Evolutionary conservation across 2,113 vertebrate species (phyloP).

Genomic region (Ariopsis seemanni): DNA sequence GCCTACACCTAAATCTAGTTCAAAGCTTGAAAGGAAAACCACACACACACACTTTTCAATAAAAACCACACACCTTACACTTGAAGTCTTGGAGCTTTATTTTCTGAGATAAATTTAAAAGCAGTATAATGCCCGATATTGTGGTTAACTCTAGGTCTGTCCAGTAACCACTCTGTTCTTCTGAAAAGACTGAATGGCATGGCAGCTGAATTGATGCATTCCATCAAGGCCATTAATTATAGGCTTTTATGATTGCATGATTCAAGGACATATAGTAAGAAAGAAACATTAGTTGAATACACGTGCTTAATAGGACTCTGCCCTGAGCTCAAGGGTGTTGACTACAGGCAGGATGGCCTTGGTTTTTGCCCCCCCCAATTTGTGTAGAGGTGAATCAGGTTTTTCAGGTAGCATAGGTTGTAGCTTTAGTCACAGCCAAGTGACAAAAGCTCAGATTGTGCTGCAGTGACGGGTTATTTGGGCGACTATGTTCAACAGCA

Average conservation of each 20-base stretch:
- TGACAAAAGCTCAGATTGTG: neutral
- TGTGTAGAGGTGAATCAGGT: neutral
- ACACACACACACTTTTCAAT: neutral
- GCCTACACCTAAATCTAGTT: neutral
- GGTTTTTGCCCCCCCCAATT: neutral
- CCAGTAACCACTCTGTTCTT: neutral
- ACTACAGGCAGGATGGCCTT: neutral
- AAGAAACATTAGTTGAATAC: conserved; percentile 24
- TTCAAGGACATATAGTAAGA: conserved; percentile 26
- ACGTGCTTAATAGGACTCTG: conserved; percentile 1
- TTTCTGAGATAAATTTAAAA: neutral
- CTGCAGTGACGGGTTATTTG: neutral
- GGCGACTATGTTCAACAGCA: neutral
- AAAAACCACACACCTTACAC: neutral
- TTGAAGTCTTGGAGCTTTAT: neutral
- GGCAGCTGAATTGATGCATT: conserved; percentile 26
- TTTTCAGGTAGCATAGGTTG: neutral
- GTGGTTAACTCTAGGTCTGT: neutral
- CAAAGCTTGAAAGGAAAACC: neutral
- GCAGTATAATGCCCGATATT: neutral
- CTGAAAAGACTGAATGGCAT: neutral
- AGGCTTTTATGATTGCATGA: conserved; percentile 13
- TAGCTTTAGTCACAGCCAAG: neutral
- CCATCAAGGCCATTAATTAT: neutral
- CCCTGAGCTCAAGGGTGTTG: neutral